Percentiles rank a stretch among this genome's conserved stretches.
phyloP scores from a whole-genome alignment of 2,888 invertebrate genomes.

The Cantharis flavilabris region DNA sequence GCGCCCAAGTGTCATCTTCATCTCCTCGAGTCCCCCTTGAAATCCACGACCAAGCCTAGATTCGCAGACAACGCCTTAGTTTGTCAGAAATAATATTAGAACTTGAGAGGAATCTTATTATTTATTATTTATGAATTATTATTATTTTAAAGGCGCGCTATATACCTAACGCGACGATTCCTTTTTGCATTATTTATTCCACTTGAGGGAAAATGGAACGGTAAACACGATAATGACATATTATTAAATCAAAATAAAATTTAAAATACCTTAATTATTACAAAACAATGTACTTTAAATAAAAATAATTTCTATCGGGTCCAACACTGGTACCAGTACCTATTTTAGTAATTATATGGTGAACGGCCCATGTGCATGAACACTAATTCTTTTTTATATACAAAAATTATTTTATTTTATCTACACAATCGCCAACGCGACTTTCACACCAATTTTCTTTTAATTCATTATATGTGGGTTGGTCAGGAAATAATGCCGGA shows the following conservation, averaged over 20 bases:
- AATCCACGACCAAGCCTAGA: constrained; percentile 18
- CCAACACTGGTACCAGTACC: not conserved
- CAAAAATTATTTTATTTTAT: not conserved
- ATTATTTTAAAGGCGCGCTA: not conserved
- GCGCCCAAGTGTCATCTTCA: constrained; percentile 42
- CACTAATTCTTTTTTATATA: not conserved
- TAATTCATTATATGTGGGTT: not conserved
- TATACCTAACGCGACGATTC: not conserved
- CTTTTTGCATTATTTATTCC: not conserved
- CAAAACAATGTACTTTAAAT: not conserved
- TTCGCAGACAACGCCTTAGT: constrained; percentile 27
- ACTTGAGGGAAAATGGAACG: not conserved
- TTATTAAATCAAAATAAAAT: not conserved
- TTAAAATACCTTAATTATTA: not conserved
- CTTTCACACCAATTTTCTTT: not conserved
- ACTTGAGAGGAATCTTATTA: constrained; percentile 22
- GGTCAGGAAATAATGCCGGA: not conserved
- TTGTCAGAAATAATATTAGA: constrained; percentile 18
- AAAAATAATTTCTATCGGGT: not conserved
- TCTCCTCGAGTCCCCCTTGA: constrained; percentile 23
- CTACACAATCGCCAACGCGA: not conserved
- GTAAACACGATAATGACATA: not conserved
- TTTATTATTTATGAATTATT: constrained; percentile 1
- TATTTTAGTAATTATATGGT: not conserved
- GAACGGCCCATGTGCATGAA: not conserved